Conservation (phyloP, 2,797 vertebrate species). For the Spinus olivaceus region DNA sequence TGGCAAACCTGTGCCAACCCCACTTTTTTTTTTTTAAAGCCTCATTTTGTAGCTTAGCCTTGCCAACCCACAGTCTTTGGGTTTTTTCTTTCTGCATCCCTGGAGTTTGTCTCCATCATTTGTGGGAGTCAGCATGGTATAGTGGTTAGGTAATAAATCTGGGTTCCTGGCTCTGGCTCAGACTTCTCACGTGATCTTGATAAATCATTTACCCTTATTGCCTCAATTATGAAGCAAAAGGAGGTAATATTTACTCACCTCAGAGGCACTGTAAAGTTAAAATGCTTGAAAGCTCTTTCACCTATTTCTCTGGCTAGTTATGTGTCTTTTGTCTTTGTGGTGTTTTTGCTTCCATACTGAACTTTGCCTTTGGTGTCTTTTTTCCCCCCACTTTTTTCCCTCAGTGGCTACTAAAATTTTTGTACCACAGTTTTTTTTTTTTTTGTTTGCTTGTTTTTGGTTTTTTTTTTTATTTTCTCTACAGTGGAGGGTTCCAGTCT, state of each 20-base stretch:
- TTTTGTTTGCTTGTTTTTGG: not conserved
- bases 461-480: not conserved
- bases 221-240: constrained; percentile 40
- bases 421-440: not conserved
- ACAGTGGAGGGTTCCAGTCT: not conserved
- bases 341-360: not conserved
- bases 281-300: not conserved
- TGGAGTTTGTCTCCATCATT: not conserved
- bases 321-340: not conserved
- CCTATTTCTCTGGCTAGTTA: not conserved
- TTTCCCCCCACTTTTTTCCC: not conserved
- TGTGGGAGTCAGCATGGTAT: not conserved
- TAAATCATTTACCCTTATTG: constrained; percentile 43
- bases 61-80: not conserved
- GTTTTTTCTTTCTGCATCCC: not conserved
- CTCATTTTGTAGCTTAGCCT: not conserved
- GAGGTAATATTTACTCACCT: constrained; percentile 33
- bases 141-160: constrained; percentile 29
- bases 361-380: not conserved
- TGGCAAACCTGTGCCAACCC: not conserved
- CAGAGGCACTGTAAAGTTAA: not conserved
- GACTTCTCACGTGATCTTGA: constrained; percentile 4
- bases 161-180: constrained; percentile 14
- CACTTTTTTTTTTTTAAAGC: not conserved
- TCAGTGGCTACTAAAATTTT: not conserved